Evolutionary conservation across 2,113 vertebrate genomes (phyloP).

Genomic region (Entomyzon cyanotis): DNA sequence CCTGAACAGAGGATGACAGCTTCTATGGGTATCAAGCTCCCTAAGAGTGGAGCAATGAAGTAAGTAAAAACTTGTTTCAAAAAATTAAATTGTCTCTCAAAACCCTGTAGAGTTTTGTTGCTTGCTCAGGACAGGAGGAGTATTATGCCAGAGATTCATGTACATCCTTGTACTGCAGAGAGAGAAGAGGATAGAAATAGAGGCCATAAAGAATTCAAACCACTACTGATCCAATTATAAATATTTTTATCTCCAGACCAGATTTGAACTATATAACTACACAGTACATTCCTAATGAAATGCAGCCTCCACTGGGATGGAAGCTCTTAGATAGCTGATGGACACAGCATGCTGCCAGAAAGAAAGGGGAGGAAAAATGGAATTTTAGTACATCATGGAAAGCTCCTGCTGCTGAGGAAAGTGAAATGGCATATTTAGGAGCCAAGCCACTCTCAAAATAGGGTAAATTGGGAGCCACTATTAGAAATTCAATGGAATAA

Average conservation of each 20-base stretch:
- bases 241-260: slow-evolving; percentile 49
- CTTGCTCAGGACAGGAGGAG: background rate
- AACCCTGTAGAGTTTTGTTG: slow-evolving; percentile 4
- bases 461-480: slow-evolving; percentile 30
- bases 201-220: slow-evolving; percentile 15
- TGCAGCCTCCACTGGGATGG: slow-evolving; percentile 37
- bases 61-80: slow-evolving; percentile 29
- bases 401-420: slow-evolving; percentile 49
- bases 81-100: background rate
- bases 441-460: background rate
- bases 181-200: background rate
- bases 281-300: slow-evolving; percentile 39
- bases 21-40: background rate
- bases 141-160: background rate
- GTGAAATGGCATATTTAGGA: slow-evolving; percentile 40
- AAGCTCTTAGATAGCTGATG: slow-evolving; percentile 56
- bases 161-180: background rate
- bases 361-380: slow-evolving; percentile 41
- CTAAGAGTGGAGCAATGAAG: slow-evolving; percentile 8
- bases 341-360: slow-evolving; percentile 44
- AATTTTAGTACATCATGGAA: slow-evolving; percentile 40
- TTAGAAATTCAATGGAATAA: slow-evolving; percentile 37
- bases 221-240: slow-evolving; percentile 34
- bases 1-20: background rate
- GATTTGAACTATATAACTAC: background rate